phyloP scores from a whole-genome alignment of 2,113 vertebrate species.

The Microcebus murinus region DNA sequence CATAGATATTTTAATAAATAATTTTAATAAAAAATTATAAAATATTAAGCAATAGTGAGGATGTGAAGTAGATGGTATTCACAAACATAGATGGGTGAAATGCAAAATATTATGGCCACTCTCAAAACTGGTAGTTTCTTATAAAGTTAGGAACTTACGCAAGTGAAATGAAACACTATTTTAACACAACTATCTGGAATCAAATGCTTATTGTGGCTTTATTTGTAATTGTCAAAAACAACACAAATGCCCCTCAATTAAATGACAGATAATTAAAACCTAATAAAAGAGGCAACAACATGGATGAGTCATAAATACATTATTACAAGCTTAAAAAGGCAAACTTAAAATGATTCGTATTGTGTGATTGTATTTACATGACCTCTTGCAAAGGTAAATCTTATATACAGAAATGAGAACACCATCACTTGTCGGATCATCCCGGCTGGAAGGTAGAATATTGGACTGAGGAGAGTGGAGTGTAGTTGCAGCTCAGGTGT shows the following conservation, averaged over 20 bases:
- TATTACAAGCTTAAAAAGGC: not conserved
- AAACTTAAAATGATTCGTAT: not conserved
- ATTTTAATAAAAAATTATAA: not conserved
- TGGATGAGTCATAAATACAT: not conserved
- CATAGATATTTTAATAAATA: not conserved
- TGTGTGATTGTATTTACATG: too few species aligned
- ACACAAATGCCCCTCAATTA: not conserved
- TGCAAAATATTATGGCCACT: not conserved
- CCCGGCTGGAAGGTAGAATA: too few species aligned
- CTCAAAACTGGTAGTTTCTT: not conserved
- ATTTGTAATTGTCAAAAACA: not conserved
- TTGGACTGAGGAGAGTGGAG: too few species aligned
- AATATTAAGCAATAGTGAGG: not conserved
- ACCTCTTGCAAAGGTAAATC: not conserved
- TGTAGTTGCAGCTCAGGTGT: too few species aligned
- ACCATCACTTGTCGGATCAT: not conserved
- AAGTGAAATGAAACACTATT: not conserved
- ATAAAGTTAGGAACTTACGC: not conserved
- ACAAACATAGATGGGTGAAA: not conserved
- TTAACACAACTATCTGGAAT: not conserved
- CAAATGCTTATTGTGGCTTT: not conserved
- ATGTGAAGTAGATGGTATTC: not conserved
- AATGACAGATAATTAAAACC: not conserved
- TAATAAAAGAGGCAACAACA: not conserved
- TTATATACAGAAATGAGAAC: not conserved